Evolutionary conservation across 2,888 invertebrate genomes (phyloP).

Genomic region (Slavum lentiscoides): DNA sequence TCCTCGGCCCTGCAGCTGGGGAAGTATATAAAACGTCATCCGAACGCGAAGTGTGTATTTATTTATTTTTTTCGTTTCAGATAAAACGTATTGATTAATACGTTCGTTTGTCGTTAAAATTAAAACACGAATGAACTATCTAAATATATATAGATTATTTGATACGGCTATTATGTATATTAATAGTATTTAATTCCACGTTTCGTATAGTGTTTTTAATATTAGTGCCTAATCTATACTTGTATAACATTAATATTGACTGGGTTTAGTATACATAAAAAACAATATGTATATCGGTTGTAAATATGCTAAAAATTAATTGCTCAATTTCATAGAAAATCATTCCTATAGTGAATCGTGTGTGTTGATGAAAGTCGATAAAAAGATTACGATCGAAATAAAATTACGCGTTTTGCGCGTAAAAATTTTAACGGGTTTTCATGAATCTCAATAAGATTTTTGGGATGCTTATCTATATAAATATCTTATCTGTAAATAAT

Average conservation of each 20-base stretch:
- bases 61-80: neutral
- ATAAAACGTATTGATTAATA: neutral
- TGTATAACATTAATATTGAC: neutral
- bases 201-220: too few species aligned
- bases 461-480: neutral
- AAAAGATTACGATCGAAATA: neutral
- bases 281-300: neutral
- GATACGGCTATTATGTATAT: too few species aligned
- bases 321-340: neutral
- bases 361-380: too few species aligned
- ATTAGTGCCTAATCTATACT: neutral
- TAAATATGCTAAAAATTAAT: neutral
- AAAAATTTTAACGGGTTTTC: neutral
- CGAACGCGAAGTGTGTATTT: neutral
- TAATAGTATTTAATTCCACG: too few species aligned
- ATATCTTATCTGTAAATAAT: neutral
- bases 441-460: neutral
- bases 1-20: neutral
- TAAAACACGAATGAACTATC: neutral
- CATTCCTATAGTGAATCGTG: neutral
- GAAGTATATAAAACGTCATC: neutral
- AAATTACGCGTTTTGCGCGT: neutral
- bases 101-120: slow-evolving; percentile 16
- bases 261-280: neutral
- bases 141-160: too few species aligned